Evolutionary conservation across 2,888 invertebrate species (phyloP), one percentile per base, ranked within the genome.

Genomic region (Elysia crispata): DNA sequence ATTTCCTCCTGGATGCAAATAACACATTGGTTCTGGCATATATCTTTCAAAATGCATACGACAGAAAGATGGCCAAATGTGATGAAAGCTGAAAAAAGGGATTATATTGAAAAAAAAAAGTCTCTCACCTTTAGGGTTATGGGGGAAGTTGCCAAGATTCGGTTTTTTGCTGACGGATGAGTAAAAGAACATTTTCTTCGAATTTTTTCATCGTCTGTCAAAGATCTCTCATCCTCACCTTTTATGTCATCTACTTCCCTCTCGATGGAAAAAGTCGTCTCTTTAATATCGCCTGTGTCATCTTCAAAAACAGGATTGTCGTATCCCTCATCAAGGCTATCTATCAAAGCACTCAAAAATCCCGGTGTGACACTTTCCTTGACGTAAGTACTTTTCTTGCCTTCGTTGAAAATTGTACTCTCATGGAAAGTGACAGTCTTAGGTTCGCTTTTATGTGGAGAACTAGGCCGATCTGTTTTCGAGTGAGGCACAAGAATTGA

Each of bases 331-430:
- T 78, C 78, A 1, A 50, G 28, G 50, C 41, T 41, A 11, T 41
- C 41, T 41, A 41, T 41, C 41, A 41, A 11, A 3, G 41, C 41
- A 41, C 41, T 41, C 41, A 41, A 11, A 11, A 41, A 41, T 41
- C 41, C 41, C 3, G 41, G 79, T 13, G 54, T 79, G 57, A 74
- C 67, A 28, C 79, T 67, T 20, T 79, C 79, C 41, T 79, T 79
- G 41, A 79, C 50, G 57, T 79, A 79, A 23, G 30, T 25, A n/a
- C 84, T 86, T 67, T 83, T 81, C 79, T 86, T 87, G 57, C 85
- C 83, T 64, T 87, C 88, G 82, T 87, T 87, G 67, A 87, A 87
- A 33, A 87, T 85, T 23, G 88, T 88, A 74, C 87, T 87, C 31
- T 86, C 77, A 28, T 87, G 84, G 81, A 88, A 88, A 23, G 86